Percentiles rank a stretch among this genome's conserved stretches.
Conservation (phyloP, 2,113 vertebrate genomes). For the Hyperoodon ampullatus region DNA sequence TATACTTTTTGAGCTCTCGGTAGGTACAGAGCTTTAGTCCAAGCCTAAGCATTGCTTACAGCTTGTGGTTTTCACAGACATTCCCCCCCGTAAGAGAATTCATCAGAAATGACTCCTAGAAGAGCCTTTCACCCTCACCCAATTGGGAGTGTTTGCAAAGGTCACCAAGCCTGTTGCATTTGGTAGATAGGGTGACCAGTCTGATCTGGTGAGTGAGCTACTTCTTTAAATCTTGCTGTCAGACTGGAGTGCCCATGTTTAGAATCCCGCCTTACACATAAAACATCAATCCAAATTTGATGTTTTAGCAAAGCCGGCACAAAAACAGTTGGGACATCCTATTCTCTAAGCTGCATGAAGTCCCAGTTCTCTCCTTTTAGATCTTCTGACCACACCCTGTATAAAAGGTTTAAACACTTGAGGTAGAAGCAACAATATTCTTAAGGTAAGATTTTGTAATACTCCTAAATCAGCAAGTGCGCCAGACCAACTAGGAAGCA, state of each 20-base stretch:
- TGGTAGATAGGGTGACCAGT: neutral
- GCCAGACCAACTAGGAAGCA: neutral
- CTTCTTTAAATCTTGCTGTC: neutral
- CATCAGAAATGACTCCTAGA: neutral
- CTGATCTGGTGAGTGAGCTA: neutral
- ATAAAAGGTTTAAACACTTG: neutral
- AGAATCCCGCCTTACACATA: neutral
- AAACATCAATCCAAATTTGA: neutral
- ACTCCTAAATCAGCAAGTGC: neutral
- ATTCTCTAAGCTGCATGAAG: neutral
- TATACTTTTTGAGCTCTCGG: neutral
- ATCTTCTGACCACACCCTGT: too few species aligned
- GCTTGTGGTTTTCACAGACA: neutral
- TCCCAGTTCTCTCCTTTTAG: neutral
- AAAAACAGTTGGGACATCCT: neutral
- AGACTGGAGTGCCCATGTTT: neutral
- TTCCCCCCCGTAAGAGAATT: neutral
- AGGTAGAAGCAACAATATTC: neutral
- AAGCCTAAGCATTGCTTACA: neutral
- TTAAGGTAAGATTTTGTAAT: neutral
- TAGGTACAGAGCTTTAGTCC: neutral
- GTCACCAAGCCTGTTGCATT: neutral
- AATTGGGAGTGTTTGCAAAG: neutral
- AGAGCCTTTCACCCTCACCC: neutral
- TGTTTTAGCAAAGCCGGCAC: neutral